Percentiles rank a stretch among this genome's conserved stretches.
phyloP scores from a whole-genome alignment of 2,888 invertebrate genomes.

The Micropterix aruncella region DNA sequence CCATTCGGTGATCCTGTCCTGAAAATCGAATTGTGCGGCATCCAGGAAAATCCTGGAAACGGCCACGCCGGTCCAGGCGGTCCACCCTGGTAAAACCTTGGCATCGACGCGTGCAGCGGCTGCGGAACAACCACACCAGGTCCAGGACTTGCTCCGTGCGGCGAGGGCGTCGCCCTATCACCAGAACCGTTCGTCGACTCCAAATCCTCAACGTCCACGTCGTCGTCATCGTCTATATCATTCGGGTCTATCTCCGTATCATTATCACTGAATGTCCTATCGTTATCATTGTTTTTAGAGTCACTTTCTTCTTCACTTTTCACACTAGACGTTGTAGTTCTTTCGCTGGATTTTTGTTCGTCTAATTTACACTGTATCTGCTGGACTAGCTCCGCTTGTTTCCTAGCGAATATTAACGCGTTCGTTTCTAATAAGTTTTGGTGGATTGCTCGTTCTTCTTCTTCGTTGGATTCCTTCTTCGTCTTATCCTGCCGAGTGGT shows the following conservation, averaged over 20 bases:
- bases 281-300: constrained; percentile 20
- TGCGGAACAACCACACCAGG: constrained; percentile 52
- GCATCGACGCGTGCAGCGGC: constrained; percentile 45
- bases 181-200: constrained; percentile 28
- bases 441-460: constrained; percentile 11
- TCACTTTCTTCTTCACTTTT: constrained; percentile 20
- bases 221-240: constrained; percentile 30
- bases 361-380: constrained; percentile 2
- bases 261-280: constrained; percentile 19
- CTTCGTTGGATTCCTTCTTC: constrained; percentile 10
- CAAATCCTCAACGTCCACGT: constrained; percentile 35
- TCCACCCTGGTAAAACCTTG: constrained; percentile 40
- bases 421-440: constrained; percentile 8
- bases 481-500: constrained; percentile 10
- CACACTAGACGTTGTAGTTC: constrained; percentile 2
- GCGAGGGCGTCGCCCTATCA: constrained; percentile 32
- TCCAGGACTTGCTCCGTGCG: constrained; percentile 18
- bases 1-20: constrained; percentile 43
- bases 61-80: constrained; percentile 42
- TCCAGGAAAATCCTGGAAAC: constrained; percentile 52
- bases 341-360: background rate
- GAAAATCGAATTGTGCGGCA: constrained; percentile 46
- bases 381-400: constrained; percentile 1
- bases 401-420: constrained; percentile 1
- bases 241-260: constrained; percentile 15